Evolutionary conservation across 2,797 vertebrate species (phyloP).

Genomic region (Chaetodon trifasciatus): DNA sequence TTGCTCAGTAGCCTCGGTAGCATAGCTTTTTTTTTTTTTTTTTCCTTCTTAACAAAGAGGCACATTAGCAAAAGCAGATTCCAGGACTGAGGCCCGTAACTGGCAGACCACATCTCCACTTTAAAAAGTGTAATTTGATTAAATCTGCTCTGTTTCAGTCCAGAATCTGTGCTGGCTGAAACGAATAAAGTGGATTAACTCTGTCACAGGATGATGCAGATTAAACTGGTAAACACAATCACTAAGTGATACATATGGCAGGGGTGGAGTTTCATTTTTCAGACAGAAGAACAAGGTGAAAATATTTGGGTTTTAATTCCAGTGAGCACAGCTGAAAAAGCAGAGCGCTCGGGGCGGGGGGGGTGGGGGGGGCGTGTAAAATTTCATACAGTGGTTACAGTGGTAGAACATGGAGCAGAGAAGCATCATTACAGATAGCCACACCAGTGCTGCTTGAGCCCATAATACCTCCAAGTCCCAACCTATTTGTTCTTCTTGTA

Average conservation of each 20-base stretch:
- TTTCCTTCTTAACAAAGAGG: constrained; percentile 33
- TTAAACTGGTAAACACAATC: constrained; percentile 82
- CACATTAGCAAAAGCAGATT: constrained; percentile 68
- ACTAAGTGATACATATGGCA: constrained; percentile 76
- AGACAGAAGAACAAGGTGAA: constrained; percentile 31
- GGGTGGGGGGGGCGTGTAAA: not conserved
- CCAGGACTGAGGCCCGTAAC: constrained; percentile 58
- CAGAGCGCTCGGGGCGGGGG: not conserved
- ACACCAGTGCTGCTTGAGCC: constrained; percentile 6
- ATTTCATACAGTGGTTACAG: constrained; percentile 32
- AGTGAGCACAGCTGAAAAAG: constrained; percentile 21
- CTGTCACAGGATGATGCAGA: constrained; percentile 80
- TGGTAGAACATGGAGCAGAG: constrained; percentile 2
- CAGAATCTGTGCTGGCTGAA: constrained; percentile 79
- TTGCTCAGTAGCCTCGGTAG: constrained; percentile 45
- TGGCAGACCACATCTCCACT: constrained; percentile 65
- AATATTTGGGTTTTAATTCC: constrained; percentile 55
- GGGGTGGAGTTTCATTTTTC: constrained; percentile 44
- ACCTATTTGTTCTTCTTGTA: constrained; percentile 45
- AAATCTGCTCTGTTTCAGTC: constrained; percentile 82
- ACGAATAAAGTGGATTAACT: constrained; percentile 85
- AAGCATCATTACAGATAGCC: constrained; percentile 14
- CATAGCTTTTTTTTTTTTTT: constrained; percentile 36
- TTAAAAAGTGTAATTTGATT: constrained; percentile 82
- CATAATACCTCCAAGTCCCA: constrained; percentile 27